phyloP scores from a whole-genome alignment of 2,888 invertebrate species.

The Physocephala rufipes region DNA sequence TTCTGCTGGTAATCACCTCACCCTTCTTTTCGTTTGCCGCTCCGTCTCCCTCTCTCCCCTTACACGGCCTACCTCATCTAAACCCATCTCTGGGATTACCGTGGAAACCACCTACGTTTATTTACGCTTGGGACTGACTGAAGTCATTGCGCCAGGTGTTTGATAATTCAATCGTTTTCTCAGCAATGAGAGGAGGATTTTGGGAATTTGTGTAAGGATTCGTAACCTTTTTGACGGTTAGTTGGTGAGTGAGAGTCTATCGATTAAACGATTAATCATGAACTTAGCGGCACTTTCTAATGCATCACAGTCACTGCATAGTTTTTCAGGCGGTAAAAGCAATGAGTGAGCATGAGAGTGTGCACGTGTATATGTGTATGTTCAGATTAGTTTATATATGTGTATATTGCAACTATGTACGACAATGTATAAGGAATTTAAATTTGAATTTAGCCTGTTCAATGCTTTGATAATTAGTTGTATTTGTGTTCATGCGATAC shows the following conservation, averaged over 20 bases:
- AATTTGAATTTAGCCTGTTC: slow-evolving; percentile 12
- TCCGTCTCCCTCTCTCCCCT: too few relatives aligned
- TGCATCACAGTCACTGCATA: slow-evolving; percentile 49
- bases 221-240: not conserved
- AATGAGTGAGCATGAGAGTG: not conserved
- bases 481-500: not conserved
- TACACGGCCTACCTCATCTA: not conserved
- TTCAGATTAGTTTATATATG: slow-evolving; percentile 28
- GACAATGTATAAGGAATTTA: slow-evolving; percentile 7
- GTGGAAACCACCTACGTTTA: too few relatives aligned
- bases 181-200: not conserved
- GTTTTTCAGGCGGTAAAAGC: not conserved
- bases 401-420: slow-evolving; percentile 13
- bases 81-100: not conserved
- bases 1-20: too few relatives aligned
- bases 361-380: slow-evolving; percentile 17
- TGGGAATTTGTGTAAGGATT: not conserved
- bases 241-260: slow-evolving; percentile 41
- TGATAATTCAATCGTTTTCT: too few relatives aligned
- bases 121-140: too few relatives aligned
- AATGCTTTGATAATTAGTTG: slow-evolving; percentile 25
- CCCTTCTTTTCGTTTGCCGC: too few relatives aligned
- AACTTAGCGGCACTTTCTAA: slow-evolving; percentile 51
- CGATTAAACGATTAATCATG: slow-evolving; percentile 55
- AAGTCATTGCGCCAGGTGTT: not conserved